Conservation (phyloP, 2,888 invertebrate genomes). For the Patella depressa region DNA sequence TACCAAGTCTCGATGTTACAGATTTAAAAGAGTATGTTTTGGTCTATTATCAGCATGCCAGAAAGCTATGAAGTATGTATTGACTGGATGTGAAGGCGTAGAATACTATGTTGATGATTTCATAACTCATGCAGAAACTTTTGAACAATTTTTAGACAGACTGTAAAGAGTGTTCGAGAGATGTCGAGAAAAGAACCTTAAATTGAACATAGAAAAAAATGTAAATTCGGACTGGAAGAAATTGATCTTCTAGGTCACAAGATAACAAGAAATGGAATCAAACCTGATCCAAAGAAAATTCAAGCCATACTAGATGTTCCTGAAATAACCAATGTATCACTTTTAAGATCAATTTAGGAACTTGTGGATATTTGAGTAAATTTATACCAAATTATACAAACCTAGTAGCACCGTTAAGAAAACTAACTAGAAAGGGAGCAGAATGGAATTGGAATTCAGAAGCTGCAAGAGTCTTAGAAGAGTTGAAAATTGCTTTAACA, state of each 20-base stretch:
- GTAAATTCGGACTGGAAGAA: constrained; percentile 2
- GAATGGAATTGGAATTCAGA: too few species aligned
- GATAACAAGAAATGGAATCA: background rate
- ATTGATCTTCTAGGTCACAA: background rate
- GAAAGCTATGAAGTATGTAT: constrained; percentile 4
- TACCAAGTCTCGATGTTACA: background rate
- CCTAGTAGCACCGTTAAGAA: too few species aligned
- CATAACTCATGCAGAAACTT: background rate
- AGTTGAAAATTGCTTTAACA: too few species aligned
- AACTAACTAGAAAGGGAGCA: too few species aligned
- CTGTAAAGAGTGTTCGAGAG: background rate
- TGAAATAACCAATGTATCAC: too few species aligned
- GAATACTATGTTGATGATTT: constrained; percentile 3
- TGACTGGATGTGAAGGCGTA: too few species aligned
- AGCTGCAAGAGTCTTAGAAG: too few species aligned
- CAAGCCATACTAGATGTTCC: too few species aligned
- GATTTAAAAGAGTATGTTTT: background rate
- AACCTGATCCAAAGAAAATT: too few species aligned
- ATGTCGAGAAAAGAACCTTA: background rate
- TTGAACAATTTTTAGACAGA: background rate
- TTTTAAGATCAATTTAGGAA: too few species aligned
- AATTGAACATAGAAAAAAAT: background rate
- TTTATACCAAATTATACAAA: too few species aligned
- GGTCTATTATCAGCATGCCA: background rate
- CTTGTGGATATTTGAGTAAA: too few species aligned